Conservation (phyloP, 30 jellyfish, hydroid and myxozoan species). For the Mastigias papua region DNA sequence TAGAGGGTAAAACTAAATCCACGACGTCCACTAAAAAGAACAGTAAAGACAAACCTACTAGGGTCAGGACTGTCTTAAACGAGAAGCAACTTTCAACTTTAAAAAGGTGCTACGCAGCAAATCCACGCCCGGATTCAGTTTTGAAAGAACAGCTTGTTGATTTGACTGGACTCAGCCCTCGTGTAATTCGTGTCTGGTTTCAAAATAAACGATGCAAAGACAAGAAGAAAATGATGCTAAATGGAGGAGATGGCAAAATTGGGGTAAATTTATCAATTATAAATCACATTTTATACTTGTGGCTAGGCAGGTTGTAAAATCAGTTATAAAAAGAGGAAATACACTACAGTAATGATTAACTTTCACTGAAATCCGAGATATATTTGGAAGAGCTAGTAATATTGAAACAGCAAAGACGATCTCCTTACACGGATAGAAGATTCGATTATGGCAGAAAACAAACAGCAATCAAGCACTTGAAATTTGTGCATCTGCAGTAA, state of each 20-base stretch:
- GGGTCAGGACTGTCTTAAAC: constrained; percentile 88
- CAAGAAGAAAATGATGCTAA: constrained; percentile 76
- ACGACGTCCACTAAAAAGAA: constrained; percentile 28
- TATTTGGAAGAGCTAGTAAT: no score
- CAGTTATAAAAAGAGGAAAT: no score
- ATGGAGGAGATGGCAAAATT: constrained; percentile 34
- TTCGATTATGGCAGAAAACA: constrained; percentile 9
- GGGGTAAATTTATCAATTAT: constrained; percentile 35
- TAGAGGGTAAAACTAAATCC: constrained; percentile 9
- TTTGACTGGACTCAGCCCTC: constrained; percentile 84
- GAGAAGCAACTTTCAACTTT: constrained; percentile 80
- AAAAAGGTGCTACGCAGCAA: constrained; percentile 87
- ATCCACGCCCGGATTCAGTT: constrained; percentile 92
- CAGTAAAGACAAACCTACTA: constrained; percentile 72
- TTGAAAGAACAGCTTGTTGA: constrained; percentile 87
- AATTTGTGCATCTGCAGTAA: neutral
- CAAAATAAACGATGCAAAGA: constrained; percentile 93
- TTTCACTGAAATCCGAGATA: no score
- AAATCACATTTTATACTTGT: no score
- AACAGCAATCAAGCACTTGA: constrained; percentile 40
- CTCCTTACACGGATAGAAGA: neutral
- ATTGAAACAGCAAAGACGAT: no score
- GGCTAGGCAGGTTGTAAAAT: no score
- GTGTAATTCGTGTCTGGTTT: constrained; percentile 96
- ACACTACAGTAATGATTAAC: no score